Percentiles rank a stretch among this genome's conserved stretches.
phyloP scores from a whole-genome alignment of 2,888 invertebrate genomes.

The Himalopsyche japonica region DNA sequence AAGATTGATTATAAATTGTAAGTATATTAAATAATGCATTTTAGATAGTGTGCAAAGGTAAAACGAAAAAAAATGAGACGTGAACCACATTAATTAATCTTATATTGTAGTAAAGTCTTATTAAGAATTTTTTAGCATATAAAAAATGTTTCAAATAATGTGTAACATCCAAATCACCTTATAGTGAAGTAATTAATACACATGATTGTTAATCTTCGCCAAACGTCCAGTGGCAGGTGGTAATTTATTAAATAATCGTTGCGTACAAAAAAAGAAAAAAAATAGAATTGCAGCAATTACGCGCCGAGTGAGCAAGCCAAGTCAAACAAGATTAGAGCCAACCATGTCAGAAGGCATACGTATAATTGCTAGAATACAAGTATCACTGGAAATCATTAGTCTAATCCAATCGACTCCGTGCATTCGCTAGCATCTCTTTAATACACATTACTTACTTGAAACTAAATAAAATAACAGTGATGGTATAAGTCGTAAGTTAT shows the following conservation, averaged over 20 bases:
- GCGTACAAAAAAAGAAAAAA: background rate
- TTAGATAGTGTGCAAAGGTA: no score
- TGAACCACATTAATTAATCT: no score
- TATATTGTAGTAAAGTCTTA: no score
- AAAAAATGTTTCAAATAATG: background rate
- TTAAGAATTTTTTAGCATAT: background rate
- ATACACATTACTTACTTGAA: background rate
- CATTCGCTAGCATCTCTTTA: background rate
- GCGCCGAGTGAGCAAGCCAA: background rate
- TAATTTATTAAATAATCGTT: background rate
- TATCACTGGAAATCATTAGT: slow-evolving; percentile 1
- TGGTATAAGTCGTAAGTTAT: background rate
- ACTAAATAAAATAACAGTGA: background rate
- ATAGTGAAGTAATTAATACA: background rate
- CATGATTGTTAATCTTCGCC: background rate
- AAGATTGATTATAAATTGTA: no score
- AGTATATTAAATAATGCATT: no score
- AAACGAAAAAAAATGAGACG: no score
- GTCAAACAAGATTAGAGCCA: background rate
- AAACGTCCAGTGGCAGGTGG: background rate
- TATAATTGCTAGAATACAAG: background rate
- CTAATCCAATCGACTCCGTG: background rate
- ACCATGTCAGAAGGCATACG: background rate
- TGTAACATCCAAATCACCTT: background rate
- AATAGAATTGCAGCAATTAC: background rate